phyloP scores from a whole-genome alignment of 2,888 invertebrate species.

The Cylindroiulus punctatus region DNA sequence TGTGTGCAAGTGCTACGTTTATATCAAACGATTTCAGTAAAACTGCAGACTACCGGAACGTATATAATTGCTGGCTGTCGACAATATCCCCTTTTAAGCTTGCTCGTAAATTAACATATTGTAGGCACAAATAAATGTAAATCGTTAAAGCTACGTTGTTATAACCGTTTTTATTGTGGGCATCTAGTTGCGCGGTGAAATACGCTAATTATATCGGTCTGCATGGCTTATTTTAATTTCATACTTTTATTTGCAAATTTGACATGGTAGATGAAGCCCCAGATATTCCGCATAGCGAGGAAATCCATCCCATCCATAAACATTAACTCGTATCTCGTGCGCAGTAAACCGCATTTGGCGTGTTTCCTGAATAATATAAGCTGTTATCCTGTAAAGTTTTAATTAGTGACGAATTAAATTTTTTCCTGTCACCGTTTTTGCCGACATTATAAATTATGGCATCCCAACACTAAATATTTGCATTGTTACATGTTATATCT shows the following conservation, averaged over 20 bases:
- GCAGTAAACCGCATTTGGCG: neutral
- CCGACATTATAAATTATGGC: too few relatives aligned
- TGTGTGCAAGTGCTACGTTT: neutral
- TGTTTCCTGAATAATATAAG: too few relatives aligned
- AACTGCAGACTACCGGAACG: constrained; percentile 17
- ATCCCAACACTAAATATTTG: too few relatives aligned
- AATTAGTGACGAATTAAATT: too few relatives aligned
- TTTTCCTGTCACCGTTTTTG: too few relatives aligned
- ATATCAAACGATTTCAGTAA: neutral
- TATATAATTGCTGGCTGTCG: constrained; percentile 3
- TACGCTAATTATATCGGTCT: constrained; percentile 12
- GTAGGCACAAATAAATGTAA: neutral
- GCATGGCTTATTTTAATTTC: constrained; percentile 34
- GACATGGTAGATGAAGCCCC: neutral
- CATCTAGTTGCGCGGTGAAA: neutral
- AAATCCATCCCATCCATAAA: neutral
- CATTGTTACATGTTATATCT: too few relatives aligned
- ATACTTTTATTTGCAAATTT: constrained; percentile 36
- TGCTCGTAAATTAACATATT: constrained; percentile 17
- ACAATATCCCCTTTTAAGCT: constrained; percentile 3
- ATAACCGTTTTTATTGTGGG: constrained; percentile 1
- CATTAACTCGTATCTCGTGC: neutral
- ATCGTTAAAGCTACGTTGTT: neutral
- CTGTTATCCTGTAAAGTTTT: too few relatives aligned
- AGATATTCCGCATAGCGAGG: neutral